Evolutionary conservation across 2,797 vertebrate genomes (phyloP), one percentile per base, ranked within the genome.

Genomic region (Decapterus maruadsi): DNA sequence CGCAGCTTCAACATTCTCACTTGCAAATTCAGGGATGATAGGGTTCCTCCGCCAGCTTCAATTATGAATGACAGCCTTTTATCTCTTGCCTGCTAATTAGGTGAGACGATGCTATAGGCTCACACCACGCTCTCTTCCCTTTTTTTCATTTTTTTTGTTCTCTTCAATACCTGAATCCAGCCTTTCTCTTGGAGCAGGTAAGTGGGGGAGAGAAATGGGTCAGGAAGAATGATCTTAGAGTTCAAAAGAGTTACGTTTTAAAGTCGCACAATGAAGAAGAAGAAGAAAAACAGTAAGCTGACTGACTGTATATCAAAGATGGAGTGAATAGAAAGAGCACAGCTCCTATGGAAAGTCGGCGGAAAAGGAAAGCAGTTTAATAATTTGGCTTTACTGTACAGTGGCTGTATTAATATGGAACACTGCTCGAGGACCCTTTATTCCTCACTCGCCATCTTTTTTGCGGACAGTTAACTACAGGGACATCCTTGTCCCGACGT

Each of bases 21-120:
- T 93, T 88, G 90, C 93, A 93, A 92, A 93, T 93, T 88, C 83
- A 68, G 82, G 87, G 91, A 94, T 91, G 93, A 92, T 91, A 92
- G 90, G 90, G 91, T 88, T 92, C 86, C 85, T 88, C 81, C 38
- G 63, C 90, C 91, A 86, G 81, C 80, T 87, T 94, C 91, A 94
- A 94, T 94, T 93, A 95, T 94, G 84, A 93, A 93, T 93, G 92
- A 94, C 92, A 92, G 87, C 70, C 91, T 95, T 95, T 94, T 91
- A 95, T 95, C 93, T 93, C 66, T 55, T 70, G 75, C 81, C 86
- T 85, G 89, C 86, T 95, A 94, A 95, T 94, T 93, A 93, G 90
- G 87, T 80, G 83, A 87, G 86, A 90, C 75, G 88, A 88, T 75
- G 83, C 80, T 83, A 55, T 82, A 68, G 12, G 77, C 87, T 85